A percentile compares a stretch with the other conserved stretches of the same genome.
Evolutionary conservation across 2,797 vertebrate species (phyloP).

Genomic region (Thamnophis elegans): DNA sequence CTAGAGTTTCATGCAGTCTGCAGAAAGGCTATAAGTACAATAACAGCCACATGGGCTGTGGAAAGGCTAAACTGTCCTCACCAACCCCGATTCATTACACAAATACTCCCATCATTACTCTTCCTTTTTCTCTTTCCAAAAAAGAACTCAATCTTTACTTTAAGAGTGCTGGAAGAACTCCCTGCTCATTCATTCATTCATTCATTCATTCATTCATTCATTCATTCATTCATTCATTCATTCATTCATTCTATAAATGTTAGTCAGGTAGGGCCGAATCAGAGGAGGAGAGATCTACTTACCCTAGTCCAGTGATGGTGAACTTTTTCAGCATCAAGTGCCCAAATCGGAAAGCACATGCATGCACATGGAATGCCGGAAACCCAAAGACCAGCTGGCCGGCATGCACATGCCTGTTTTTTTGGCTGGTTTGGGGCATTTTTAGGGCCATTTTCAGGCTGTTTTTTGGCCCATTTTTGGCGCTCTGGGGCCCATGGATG

Average conservation of each 20-base stretch:
- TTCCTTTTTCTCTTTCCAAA: conserved; percentile 24
- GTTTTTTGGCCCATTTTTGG: no score
- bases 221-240: background rate
- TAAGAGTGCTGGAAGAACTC: background rate
- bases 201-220: background rate
- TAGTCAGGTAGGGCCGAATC: background rate
- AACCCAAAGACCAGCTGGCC: no score
- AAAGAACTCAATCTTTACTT: conserved; percentile 20
- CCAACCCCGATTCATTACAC: conserved; percentile 43
- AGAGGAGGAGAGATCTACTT: background rate
- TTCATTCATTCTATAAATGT: background rate
- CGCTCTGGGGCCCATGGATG: no score
- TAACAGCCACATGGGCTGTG: background rate
- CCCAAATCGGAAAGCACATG: no score
- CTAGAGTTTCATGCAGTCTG: background rate
- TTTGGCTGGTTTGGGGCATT: no score
- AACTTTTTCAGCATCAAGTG: no score
- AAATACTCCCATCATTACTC: background rate
- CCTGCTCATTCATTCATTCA: background rate
- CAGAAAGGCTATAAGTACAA: conserved; percentile 36
- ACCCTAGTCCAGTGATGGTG: rapidly evolving
- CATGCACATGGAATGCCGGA: no score
- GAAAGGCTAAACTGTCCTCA: conserved; percentile 5
- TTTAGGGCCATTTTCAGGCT: no score
- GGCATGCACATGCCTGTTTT: no score